phyloP scores from a whole-genome alignment of 2,113 vertebrate species.

The Tupaia chinensis region DNA sequence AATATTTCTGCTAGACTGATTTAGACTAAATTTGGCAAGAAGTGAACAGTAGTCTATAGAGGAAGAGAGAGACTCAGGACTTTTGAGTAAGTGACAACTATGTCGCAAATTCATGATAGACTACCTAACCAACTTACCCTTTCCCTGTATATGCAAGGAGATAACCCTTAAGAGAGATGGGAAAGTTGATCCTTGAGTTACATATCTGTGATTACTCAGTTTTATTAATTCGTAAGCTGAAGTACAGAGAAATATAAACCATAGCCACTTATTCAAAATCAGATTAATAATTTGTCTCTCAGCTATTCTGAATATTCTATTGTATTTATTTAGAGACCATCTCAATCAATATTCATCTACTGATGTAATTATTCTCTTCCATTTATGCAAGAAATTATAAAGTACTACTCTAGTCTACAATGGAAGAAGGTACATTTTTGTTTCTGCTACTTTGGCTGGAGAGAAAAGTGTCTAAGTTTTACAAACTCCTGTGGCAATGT shows the following conservation, averaged over 20 bases:
- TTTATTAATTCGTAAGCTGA: not conserved
- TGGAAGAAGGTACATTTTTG: not conserved
- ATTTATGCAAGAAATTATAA: not conserved
- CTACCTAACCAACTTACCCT: not conserved
- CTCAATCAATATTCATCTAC: not conserved
- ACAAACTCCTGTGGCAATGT: not conserved
- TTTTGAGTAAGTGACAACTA: not conserved
- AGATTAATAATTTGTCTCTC: constrained; percentile 1
- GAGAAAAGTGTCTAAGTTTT: not conserved
- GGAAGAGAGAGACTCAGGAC: not conserved
- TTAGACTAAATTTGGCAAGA: not conserved
- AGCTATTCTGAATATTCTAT: not conserved
- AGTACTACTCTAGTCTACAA: not conserved
- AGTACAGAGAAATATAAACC: not conserved
- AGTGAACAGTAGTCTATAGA: not conserved
- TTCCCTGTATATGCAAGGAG: not conserved
- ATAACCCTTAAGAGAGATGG: not conserved
- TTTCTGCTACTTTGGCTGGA: not conserved
- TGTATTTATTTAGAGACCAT: not conserved
- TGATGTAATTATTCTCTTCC: not conserved
- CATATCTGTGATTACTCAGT: not conserved
- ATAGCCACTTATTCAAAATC: not conserved
- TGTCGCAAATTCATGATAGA: not conserved
- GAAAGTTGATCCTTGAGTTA: not conserved
- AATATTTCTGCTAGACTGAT: not conserved